These are phyloP conservation scores for Saturnia japonica DNA, from an alignment of 2,888 invertebrate species.

Conservation along the genomic window DNA sequence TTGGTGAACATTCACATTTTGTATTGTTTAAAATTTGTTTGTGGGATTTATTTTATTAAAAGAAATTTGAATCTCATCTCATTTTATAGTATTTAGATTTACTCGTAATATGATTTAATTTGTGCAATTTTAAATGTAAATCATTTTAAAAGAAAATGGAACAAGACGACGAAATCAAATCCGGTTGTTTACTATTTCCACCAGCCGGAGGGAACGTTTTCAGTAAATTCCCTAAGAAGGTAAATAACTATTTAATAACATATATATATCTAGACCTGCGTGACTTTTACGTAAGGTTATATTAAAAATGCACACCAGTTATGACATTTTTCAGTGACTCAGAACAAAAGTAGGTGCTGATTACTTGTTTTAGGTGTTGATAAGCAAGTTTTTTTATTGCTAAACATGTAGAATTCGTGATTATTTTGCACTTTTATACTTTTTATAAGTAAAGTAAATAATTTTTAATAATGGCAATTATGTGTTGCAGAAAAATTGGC, in stretches of 20 bases:
- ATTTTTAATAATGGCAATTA: slow-evolving; percentile 16
- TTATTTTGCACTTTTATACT: neutral
- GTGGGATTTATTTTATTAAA: neutral
- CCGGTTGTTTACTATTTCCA: slow-evolving; percentile 90
- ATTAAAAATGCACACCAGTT: slow-evolving; percentile 14
- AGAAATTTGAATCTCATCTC: neutral
- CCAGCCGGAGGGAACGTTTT: slow-evolving; percentile 84
- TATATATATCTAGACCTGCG: slow-evolving; percentile 10
- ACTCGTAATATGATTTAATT: slow-evolving; percentile 22
- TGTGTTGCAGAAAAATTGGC: slow-evolving; percentile 90
- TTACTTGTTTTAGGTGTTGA: slow-evolving; percentile 18
- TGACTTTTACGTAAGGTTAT: neutral
- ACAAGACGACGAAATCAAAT: slow-evolving; percentile 87
- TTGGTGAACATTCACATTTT: slow-evolving; percentile 10
- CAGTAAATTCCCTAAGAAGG: slow-evolving; percentile 89
- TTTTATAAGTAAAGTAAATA: slow-evolving; percentile 5
- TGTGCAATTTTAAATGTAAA: slow-evolving; percentile 7
- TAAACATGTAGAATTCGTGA: neutral
- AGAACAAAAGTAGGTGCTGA: slow-evolving; percentile 29
- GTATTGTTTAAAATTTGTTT: neutral
- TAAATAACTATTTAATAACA: slow-evolving; percentile 43
- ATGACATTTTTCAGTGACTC: slow-evolving; percentile 32
- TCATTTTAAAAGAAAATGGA: slow-evolving; percentile 80
- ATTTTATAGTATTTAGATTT: neutral
- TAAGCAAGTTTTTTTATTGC: slow-evolving; percentile 16